These are phyloP conservation scores for Corythoichthys intestinalis DNA, from an alignment of 2,113 vertebrate genomes.

Conservation along the genomic window DNA sequence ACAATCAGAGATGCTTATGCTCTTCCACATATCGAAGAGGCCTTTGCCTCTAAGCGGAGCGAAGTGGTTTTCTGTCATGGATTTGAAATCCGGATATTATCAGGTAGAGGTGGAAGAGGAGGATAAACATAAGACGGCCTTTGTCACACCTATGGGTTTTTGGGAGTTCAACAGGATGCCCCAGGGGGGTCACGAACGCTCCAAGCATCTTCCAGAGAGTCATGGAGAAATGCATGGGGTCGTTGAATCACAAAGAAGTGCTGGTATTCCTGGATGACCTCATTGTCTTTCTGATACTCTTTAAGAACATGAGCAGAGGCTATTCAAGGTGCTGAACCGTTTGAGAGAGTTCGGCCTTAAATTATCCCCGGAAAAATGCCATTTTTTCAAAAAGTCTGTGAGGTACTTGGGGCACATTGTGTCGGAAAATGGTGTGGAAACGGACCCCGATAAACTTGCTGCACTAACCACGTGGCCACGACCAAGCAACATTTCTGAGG, in stretches of 20 bases:
- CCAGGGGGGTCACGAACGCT: constrained; percentile 1
- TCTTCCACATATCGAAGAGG: not conserved
- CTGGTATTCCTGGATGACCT: constrained; percentile 7
- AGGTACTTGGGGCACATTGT: constrained; percentile 17
- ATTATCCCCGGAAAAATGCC: constrained; percentile 7
- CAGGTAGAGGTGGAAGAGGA: not conserved
- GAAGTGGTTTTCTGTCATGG: constrained; percentile 6
- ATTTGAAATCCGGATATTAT: not conserved
- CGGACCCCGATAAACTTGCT: constrained; percentile 11
- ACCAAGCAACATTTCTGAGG: not conserved
- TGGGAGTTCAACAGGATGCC: constrained; percentile 9
- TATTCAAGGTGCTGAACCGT: not conserved
- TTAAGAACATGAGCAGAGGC: not conserved
- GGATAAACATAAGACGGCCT: not conserved
- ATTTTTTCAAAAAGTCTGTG: constrained; percentile 4
- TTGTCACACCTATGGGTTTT: not conserved
- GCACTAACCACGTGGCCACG: constrained; percentile 4
- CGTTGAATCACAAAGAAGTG: not conserved
- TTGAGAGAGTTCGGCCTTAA: constrained; percentile 1
- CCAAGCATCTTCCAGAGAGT: not conserved
- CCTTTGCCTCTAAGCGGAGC: not conserved
- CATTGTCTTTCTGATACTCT: not conserved
- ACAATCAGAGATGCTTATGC: constrained; percentile 2
- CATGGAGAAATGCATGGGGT: not conserved
- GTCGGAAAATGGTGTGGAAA: not conserved